These are phyloP conservation scores for Phoxinus dragarum DNA, from an alignment of 2,797 vertebrate species.

Conservation along the genomic window DNA sequence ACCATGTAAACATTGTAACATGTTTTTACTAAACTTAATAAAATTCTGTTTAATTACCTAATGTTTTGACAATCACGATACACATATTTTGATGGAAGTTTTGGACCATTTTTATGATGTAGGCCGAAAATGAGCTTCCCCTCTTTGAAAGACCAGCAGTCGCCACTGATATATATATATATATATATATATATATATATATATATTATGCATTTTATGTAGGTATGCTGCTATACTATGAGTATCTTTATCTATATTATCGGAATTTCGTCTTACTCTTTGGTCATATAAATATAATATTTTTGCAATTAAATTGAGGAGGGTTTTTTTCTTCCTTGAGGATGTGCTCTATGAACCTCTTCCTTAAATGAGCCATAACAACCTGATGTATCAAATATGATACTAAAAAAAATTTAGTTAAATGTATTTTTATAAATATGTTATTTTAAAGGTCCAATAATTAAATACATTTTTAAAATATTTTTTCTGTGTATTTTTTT, in stretches of 20 bases:
- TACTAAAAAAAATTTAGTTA: background rate
- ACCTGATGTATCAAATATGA: background rate
- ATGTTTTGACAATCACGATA: no score
- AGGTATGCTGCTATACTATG: background rate
- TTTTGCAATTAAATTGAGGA: background rate
- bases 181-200: background rate
- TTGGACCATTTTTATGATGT: no score
- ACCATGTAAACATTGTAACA: no score
- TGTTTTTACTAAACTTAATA: no score
- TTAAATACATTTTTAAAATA: background rate
- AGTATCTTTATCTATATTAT: background rate
- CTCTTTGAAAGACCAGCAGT: no score
- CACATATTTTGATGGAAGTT: no score
- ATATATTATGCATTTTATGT: background rate
- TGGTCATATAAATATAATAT: background rate
- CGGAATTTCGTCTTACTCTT: background rate
- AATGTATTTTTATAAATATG: background rate
- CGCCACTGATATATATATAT: no score
- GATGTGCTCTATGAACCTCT: no score
- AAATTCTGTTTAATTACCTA: no score
- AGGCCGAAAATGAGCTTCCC: no score
- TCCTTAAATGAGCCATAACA: background rate
- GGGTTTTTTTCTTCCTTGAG: no score
- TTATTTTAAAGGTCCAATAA: background rate
- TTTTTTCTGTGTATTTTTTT: background rate